phyloP scores from a whole-genome alignment of 2,113 vertebrate genomes.

The Scopus umbretta region DNA sequence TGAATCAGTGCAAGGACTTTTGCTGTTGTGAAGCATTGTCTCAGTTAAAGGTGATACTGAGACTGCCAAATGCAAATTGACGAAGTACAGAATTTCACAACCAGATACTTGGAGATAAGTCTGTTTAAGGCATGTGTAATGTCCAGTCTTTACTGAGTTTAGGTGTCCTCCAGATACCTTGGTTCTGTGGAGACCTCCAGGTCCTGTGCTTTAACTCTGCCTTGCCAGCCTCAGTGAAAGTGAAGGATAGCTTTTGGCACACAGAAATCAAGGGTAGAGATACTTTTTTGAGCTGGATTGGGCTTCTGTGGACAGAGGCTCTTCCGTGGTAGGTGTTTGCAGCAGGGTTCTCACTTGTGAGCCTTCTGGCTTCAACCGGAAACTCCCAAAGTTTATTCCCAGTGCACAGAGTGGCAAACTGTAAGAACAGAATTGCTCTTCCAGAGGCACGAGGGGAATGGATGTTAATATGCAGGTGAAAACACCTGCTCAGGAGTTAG shows the following conservation, averaged over 20 bases:
- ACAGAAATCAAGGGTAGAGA: neutral
- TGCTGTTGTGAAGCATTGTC: neutral
- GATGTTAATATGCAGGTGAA: neutral
- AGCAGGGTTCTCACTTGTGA: neutral
- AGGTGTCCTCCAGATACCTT: too few relatives aligned
- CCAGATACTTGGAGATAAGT: neutral
- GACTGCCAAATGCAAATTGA: neutral
- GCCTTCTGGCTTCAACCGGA: neutral
- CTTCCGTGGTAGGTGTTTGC: neutral
- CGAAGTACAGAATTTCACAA: neutral
- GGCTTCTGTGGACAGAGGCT: neutral
- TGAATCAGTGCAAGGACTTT: neutral
- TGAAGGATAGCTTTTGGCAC: neutral
- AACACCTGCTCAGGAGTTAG: neutral
- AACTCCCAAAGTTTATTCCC: neutral
- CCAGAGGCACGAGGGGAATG: rapidly evolving
- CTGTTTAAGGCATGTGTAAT: neutral
- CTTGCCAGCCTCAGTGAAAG: neutral
- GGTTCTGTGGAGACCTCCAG: neutral
- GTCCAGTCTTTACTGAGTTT: neutral
- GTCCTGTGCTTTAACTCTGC: neutral
- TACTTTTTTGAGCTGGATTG: neutral
- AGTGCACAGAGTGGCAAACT: neutral
- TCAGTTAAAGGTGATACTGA: neutral
- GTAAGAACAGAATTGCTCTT: neutral